Evolutionary conservation across 2,113 vertebrate genomes (phyloP), one percentile per base, ranked within the genome.

Genomic region (Empidonax traillii): DNA sequence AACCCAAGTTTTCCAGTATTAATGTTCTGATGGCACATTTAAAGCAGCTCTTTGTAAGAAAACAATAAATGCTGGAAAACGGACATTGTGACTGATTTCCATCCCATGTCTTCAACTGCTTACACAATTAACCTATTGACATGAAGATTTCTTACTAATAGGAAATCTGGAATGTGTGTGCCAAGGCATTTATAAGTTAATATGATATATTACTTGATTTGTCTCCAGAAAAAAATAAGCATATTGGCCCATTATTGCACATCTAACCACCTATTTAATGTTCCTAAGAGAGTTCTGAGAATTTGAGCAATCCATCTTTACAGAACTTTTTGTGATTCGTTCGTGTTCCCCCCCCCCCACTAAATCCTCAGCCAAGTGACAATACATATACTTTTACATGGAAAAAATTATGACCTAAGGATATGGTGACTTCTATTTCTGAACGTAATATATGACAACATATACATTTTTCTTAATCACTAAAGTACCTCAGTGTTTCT

Each of bases 81-180:
- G 31, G 65, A 65, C 16, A 37, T 74, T 24, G 12, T 47, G 68
- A 80, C 28, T 35, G 41, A 87, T 81, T 86, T n/a, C 23, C 31
- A 77, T 59, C 77, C 68, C 15, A 12, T 49, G 51, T 21, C 78
- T 87, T 53, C 81, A 71, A 51, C 16, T 65, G 8, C 74, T 85
- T 89, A 65, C 51, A 87, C 95, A 94, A 96, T 97, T 96, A 96
- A 94, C 81, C 90, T 94, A 41, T 7, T 75, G 27, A 75, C 62
- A 65, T 47, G 78, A 91, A 82, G 87, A 94, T 78, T 81, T 93
- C 41, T 9, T 21, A 33, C 11, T 89, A 96, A 91, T 78, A 97
- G 69, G 80, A 90, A 51, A 62, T 59, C 28, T 41, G 61, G 28
- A 68, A 85, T 58, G 21, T 33, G 14, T 23, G 19, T 74, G 65